Base-by-base conservation (phyloP, 2,113 vertebrate species). In the Hoplias malabaricus region DNA sequence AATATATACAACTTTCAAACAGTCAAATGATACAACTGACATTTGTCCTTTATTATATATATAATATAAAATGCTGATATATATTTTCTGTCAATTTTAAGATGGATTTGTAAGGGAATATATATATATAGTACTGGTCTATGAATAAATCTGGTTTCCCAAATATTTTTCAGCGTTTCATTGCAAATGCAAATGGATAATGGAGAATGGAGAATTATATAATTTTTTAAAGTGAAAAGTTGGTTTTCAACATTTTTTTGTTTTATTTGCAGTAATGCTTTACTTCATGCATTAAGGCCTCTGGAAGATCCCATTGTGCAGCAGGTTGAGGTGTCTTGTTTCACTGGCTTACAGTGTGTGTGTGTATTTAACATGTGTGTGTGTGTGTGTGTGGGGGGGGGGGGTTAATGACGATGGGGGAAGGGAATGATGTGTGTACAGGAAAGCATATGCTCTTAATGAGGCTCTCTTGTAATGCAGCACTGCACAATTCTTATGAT, bases 361-460 rank as follows among this genome's bases (percentile, higher is more conserved):
- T 81, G 63, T 65, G 77, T 78, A 23, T 11, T n/a, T n/a, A n/a
- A n/a, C n/a, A n/a, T n/a, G 42, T 46, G 43, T 48, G n/a, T 78
- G 66, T 81, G 63, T 65, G 77, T 78, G 31, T 11, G 40, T 5
- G 77, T n/a, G 13, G 57, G 33, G 46, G 54, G 81, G 75, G 53
- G 29, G 69, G 50, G 48, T 59, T 27, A 13, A 75, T 50, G 36
- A 25, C 42, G 4, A 43, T 66, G 79, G 68, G 72, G 81, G 53
- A 74, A 66, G 74, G 76, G 72, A 70, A 50, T 89, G 84, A 88
- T 92, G 88, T 90, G 88, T 89, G 87, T 87, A 88, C 88, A 82
- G 80, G 84, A 85, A 84, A 88, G 88, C 87, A 89, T 90, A 91
- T 89, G 88, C 63, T 86, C 85, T 87, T 91, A 90, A 92, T 92